Evolutionary conservation across 2,888 invertebrate species (phyloP).

Genomic region (Melitaea athalia): DNA sequence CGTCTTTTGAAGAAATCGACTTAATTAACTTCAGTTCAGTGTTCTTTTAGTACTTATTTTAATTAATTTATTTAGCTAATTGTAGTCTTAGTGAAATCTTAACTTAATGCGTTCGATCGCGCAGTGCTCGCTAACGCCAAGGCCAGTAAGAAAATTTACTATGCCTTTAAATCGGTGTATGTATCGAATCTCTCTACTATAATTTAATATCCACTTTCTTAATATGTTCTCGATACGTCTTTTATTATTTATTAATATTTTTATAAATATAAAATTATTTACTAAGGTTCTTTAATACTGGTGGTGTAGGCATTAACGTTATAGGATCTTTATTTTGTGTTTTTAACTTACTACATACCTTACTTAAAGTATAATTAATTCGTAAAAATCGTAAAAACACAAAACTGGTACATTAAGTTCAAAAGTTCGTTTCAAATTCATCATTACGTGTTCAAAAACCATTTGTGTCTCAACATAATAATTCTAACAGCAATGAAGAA

Average conservation of each 20-base stretch:
- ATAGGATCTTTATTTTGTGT: neutral
- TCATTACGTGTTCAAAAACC: too few relatives aligned
- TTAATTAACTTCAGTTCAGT: slow-evolving; percentile 33
- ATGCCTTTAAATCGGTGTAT: slow-evolving; percentile 16
- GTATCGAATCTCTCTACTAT: slow-evolving; percentile 34
- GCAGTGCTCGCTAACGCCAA: slow-evolving; percentile 27
- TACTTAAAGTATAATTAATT: too few relatives aligned
- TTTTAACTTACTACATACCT: too few relatives aligned
- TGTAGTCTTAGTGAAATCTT: slow-evolving; percentile 33
- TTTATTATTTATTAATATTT: slow-evolving; percentile 1
- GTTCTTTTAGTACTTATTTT: slow-evolving; percentile 50
- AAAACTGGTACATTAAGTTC: too few relatives aligned
- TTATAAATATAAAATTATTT: neutral
- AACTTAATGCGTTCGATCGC: slow-evolving; percentile 19
- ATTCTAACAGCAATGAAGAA: too few relatives aligned
- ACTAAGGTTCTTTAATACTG: slow-evolving; percentile 2
- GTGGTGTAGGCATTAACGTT: slow-evolving; percentile 7
- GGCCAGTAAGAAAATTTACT: slow-evolving; percentile 36
- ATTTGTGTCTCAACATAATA: too few relatives aligned
- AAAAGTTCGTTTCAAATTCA: too few relatives aligned
- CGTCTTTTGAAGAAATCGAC: slow-evolving; percentile 30
- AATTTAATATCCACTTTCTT: slow-evolving; percentile 26
- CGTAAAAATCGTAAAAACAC: too few relatives aligned
- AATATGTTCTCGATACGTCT: slow-evolving; percentile 6
- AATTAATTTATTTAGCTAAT: slow-evolving; percentile 40